phyloP scores from a whole-genome alignment of 1,140 invertebrate genomes.

The Himalopsyche phryganea region DNA sequence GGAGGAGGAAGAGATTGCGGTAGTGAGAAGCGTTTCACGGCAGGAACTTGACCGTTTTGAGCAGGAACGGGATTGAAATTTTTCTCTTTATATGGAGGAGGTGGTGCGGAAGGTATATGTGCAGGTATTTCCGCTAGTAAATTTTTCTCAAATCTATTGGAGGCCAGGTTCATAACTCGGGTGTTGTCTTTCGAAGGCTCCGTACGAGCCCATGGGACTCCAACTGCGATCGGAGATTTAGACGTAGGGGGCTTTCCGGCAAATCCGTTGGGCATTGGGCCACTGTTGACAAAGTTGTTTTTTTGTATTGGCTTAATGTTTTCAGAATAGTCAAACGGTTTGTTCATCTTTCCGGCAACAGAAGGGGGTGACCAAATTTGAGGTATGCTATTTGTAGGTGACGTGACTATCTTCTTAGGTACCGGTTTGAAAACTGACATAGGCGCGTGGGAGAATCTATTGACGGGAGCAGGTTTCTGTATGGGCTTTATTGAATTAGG shows the following conservation, averaged over 20 bases:
- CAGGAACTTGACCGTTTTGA: slow-evolving; percentile 17
- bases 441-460: slow-evolving; percentile 69
- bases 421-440: slow-evolving; percentile 66
- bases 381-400: slow-evolving; percentile 33
- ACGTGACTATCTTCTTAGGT: slow-evolving; percentile 45
- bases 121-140: slow-evolving; percentile 10
- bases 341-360: slow-evolving; percentile 39
- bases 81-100: slow-evolving; percentile 30
- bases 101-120: slow-evolving; percentile 13
- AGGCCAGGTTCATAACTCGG: slow-evolving; percentile 42
- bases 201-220: slow-evolving; percentile 40
- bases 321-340: slow-evolving; percentile 29
- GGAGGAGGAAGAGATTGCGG: slow-evolving; percentile 43
- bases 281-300: slow-evolving; percentile 6
- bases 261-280: slow-evolving; percentile 5
- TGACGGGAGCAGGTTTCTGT: slow-evolving; percentile 58
- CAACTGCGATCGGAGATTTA: slow-evolving; percentile 27
- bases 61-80: slow-evolving; percentile 18
- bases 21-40: slow-evolving; percentile 17
- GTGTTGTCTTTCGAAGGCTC: slow-evolving; percentile 38
- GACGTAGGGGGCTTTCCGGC: slow-evolving; percentile 21
- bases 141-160: slow-evolving; percentile 48
- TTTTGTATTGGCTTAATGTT: slow-evolving; percentile 1
- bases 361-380: slow-evolving; percentile 50
- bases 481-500: slow-evolving; percentile 39